These are phyloP conservation scores for Phasia obesa DNA, from an alignment of 2,888 invertebrate species.

Conservation along the genomic window DNA sequence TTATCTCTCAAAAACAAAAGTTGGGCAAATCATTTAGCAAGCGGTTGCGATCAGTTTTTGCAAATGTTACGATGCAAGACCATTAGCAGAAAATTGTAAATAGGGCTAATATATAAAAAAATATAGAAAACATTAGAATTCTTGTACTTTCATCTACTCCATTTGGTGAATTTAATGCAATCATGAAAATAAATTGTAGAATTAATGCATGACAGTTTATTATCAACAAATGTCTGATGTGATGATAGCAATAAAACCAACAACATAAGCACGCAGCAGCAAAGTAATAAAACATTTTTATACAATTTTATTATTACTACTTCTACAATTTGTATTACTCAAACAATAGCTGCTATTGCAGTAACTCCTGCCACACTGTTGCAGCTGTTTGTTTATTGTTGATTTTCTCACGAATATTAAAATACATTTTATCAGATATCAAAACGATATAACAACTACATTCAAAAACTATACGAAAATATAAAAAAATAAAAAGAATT, in stretches of 20 bases:
- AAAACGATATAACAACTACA: slow-evolving; percentile 35
- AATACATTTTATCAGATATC: slow-evolving; percentile 62
- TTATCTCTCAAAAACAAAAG: too few relatives aligned
- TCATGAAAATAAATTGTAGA: slow-evolving; percentile 59
- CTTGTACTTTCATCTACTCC: too few relatives aligned
- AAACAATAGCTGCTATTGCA: slow-evolving; percentile 8
- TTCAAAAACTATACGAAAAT: background rate
- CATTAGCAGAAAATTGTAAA: too few relatives aligned
- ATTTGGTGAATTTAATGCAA: too few relatives aligned
- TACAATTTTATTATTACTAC: slow-evolving; percentile 17
- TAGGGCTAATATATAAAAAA: too few relatives aligned
- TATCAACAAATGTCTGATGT: slow-evolving; percentile 36
- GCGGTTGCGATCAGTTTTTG: too few relatives aligned
- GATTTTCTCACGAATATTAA: slow-evolving; percentile 70
- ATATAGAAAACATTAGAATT: too few relatives aligned
- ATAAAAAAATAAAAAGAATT: slow-evolving; percentile 20
- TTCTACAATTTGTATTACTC: slow-evolving; percentile 14
- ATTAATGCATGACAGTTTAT: slow-evolving; percentile 46
- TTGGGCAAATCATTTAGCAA: too few relatives aligned
- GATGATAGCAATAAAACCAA: background rate
- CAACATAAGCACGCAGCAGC: background rate
- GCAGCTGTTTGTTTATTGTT: too few relatives aligned
- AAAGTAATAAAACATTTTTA: slow-evolving; percentile 16
- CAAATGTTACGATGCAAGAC: too few relatives aligned
- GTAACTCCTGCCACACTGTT: slow-evolving; percentile 48